Conservation (phyloP, 2,113 vertebrate genomes). For the Brachionichthys hirsutus region DNA sequence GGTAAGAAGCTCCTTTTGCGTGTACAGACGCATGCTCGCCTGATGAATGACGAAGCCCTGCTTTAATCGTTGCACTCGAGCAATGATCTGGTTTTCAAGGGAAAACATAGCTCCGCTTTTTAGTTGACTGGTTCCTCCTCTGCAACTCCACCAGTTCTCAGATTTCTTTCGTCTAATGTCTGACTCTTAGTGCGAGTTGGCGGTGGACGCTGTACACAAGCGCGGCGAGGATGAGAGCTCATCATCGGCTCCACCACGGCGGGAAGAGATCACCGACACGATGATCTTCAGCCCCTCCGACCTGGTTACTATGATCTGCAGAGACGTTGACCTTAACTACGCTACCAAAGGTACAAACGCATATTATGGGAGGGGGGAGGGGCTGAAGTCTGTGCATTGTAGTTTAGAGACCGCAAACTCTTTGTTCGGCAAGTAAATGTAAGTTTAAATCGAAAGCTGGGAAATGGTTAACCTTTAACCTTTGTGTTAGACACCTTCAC, state of each 20-base stretch:
- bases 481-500: slow-evolving; percentile 84
- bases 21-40: neutral
- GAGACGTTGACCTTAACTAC: slow-evolving; percentile 89
- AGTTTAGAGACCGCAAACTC: neutral
- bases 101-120: neutral
- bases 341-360: slow-evolving; percentile 84
- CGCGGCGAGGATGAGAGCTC: slow-evolving; percentile 61
- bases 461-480: neutral
- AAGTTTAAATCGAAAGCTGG: neutral
- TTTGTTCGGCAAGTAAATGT: neutral
- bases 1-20: slow-evolving; percentile 69
- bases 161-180: neutral
- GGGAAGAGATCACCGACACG: slow-evolving; percentile 91
- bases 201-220: slow-evolving; percentile 91
- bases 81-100: neutral
- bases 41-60: neutral
- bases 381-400: neutral
- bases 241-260: slow-evolving; percentile 73
- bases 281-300: slow-evolving; percentile 91
- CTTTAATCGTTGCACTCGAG: neutral
- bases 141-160: neutral
- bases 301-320: slow-evolving; percentile 87
- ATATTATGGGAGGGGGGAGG: too few species aligned
- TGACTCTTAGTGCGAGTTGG: slow-evolving; percentile 84
- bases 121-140: neutral